A percentile compares a stretch with the other conserved stretches of the same genome.
phyloP scores from a whole-genome alignment of 2,888 invertebrate genomes.

The Aphodius granarius region DNA sequence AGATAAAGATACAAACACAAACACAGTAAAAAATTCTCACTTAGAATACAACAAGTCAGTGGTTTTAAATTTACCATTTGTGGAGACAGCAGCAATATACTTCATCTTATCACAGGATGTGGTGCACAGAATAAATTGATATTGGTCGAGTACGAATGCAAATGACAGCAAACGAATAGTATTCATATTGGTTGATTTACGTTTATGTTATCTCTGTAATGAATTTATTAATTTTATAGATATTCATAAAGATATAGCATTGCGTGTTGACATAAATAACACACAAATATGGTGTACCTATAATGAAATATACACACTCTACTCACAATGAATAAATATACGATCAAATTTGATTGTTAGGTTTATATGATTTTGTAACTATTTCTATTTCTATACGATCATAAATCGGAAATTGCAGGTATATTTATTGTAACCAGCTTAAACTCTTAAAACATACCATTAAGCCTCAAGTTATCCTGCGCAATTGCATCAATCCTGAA shows the following conservation, averaged over 20 bases:
- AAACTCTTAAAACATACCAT: conserved; percentile 47
- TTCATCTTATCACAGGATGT: background rate
- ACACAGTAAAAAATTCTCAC: too few relatives aligned
- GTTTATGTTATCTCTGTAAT: background rate
- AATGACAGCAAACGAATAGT: background rate
- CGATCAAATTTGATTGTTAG: too few relatives aligned
- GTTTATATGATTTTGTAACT: too few relatives aligned
- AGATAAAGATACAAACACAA: too few relatives aligned
- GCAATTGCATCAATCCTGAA: conserved; percentile 37
- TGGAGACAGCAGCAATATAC: background rate
- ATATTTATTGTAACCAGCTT: too few relatives aligned
- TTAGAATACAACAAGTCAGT: background rate
- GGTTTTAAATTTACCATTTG: background rate
- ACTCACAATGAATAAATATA: too few relatives aligned
- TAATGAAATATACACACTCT: too few relatives aligned
- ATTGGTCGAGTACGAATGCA: background rate
- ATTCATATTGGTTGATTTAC: background rate
- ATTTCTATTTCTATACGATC: too few relatives aligned
- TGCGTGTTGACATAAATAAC: background rate
- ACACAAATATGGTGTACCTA: background rate
- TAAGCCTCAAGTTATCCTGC: conserved; percentile 48
- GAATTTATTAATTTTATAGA: background rate
- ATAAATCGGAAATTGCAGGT: too few relatives aligned
- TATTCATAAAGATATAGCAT: background rate
- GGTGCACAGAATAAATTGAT: background rate